Evolutionary conservation across 1,140 invertebrate species (phyloP), one percentile per base, ranked within the genome.

Genomic region (Nebria ingens): DNA sequence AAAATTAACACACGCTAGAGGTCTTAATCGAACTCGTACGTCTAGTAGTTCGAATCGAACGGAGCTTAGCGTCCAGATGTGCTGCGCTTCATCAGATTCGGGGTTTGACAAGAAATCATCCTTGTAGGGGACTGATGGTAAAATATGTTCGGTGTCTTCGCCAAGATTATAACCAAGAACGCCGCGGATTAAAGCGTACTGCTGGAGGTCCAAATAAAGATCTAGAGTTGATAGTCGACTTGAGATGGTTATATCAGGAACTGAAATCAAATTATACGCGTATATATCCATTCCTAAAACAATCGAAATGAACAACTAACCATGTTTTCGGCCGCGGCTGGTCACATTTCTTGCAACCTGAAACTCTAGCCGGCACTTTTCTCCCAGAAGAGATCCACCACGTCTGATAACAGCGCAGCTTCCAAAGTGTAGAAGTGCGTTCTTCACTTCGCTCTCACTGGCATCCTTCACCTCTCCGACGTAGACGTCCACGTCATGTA

Each of bases 151-250:
- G 12, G 95, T 73, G 57, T 82, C 80, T 71, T 99, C 95, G 13
- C 92, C 93, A 40, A 98, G 82, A 75, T 99, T 98, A 67, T 92
- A 88, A 0, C 84, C 81, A 0, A 99, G 73, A 19, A 98, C 75
- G 19, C 93, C 93, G 51, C 89, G 80, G 17, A 98, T 83, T 9
- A 97, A 69, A 69, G 87, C 84, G 69, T 97, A 98, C 67, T 97
- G 92, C 13, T 81, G 75, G 17, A 87, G 76, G 73, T 94, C 87
- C 19, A 98, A 66, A n/a, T 83, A 79, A 55, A 84, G 84, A 65
- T 90, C 83, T 58, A 97, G 80, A 21, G 90, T 92, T 0, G 91
- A 91, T 40, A 97, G 73, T 17, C 81, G 84, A 15, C 93, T 93
- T 54, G 88, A 82, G 13, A 97, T 78, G 58, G 85, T 86, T 64